Conservation (phyloP, 2,113 vertebrate genomes). For the Ceyx cyanopectus region DNA sequence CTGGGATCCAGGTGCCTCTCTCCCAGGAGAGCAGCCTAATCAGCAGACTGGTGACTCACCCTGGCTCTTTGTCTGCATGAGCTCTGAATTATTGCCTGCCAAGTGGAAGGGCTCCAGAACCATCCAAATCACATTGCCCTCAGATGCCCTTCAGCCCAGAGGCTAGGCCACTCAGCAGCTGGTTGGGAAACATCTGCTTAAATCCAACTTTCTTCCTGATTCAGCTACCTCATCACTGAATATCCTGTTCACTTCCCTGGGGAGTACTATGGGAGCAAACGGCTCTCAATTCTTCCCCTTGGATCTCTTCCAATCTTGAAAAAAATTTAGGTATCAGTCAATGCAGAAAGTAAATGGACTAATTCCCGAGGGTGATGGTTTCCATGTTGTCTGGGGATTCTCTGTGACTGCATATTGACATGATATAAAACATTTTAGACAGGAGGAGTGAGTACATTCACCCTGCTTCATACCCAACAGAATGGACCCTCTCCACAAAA, state of each 20-base stretch:
- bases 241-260: constrained; percentile 1
- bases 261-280: neutral
- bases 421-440: neutral
- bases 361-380: neutral
- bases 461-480: neutral
- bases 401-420: neutral
- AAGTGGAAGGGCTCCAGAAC: constrained; percentile 51
- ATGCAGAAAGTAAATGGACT: neutral
- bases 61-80: constrained; percentile 28
- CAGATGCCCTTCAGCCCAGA: constrained; percentile 41
- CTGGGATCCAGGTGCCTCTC: constrained; percentile 52
- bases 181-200: constrained; percentile 49
- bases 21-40: constrained; percentile 64
- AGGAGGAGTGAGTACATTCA: neutral
- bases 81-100: constrained; percentile 43
- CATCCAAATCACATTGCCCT: neutral
- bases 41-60: constrained; percentile 67
- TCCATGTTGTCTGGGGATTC: neutral
- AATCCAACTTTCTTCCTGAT: constrained; percentile 60
- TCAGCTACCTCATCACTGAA: constrained; percentile 39
- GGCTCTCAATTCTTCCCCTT: neutral
- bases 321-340: neutral
- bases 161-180: constrained; percentile 57
- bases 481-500: neutral
- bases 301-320: neutral